Base-by-base conservation (phyloP, 92 coral and sea anemone species). In the Isaurus tuberculatus region DNA sequence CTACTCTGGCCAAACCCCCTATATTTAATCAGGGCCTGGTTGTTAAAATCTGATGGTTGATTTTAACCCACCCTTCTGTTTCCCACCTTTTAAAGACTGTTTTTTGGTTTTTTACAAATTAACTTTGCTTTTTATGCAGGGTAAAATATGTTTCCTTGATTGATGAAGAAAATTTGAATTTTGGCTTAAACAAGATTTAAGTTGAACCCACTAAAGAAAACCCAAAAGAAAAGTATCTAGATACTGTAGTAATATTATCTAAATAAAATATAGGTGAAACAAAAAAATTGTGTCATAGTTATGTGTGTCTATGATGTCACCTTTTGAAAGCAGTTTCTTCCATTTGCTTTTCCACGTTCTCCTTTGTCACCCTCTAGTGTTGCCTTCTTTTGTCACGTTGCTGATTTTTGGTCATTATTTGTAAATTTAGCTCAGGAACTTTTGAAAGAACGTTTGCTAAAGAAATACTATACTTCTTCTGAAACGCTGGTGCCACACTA, bases 331-430 rank as follows among this genome's bases (percentile, higher is more conserved):
- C 83, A 19, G 83, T 84, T 37, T 58, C 75, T 74, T 72, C 83
- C 88, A 84, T 84, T 68, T 84, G 88, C 36, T 73, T 74, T 74
- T 84, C 88, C 66, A 74, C 83, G 33, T 75, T 84, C 57, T 84
- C 65, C 65, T 83, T 83, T 23, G 87, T 55, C 28, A 23, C 73
- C 23, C 83, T 57, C 46, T 84, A 73, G 48, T 34, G 46, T 34
- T 74, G 80, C 74, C 88, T 33, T 33, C 84, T 31, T 25, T 75
- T 49, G 61, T 74, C 77, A 43, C 83, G 58, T 55, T 17, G 75
- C 42, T 84, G 81, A 74, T 84, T 74, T 49, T 73, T 75, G 37
- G 61, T 37, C 42, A 72, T 64, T 22, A 46, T 70, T 57, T 84
- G 48, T 23, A 84, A 33, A 80, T 75, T 43, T 36, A 84, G 83